Evolutionary conservation across 2,797 vertebrate genomes (phyloP).

Genomic region (Tarsius wallacei): DNA sequence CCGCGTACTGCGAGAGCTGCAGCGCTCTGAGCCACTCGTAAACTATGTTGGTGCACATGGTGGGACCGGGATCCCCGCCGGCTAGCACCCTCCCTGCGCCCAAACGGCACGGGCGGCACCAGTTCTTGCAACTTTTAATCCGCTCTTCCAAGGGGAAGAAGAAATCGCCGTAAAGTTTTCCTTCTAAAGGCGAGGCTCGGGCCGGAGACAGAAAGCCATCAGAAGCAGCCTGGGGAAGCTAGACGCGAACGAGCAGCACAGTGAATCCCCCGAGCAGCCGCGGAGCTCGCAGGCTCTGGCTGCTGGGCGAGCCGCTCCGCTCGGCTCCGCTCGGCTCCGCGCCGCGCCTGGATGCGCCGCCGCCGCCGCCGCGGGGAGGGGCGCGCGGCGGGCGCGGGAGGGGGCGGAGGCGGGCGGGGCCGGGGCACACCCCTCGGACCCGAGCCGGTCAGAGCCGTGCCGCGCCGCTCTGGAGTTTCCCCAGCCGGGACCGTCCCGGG

Average conservation of each 20-base stretch:
- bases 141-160: neutral
- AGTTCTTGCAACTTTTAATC: conserved; percentile 87
- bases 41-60: conserved; percentile 97
- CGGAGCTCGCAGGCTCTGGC: conserved; percentile 62
- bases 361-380: conserved; percentile 62
- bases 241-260: neutral
- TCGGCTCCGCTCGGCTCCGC: conserved; percentile 70
- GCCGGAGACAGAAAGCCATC: neutral
- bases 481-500: conserved; percentile 37
- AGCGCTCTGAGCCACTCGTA: conserved; percentile 98
- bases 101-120: conserved; percentile 51
- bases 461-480: conserved; percentile 39
- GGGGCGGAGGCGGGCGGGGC: conserved; percentile 72
- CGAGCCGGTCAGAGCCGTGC: conserved; percentile 58
- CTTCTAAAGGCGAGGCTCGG: neutral
- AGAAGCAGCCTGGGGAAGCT: neutral
- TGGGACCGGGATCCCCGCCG: neutral
- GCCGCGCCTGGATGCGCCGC: conserved; percentile 77
- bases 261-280: conserved; percentile 73
- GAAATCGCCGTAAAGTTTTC: conserved; percentile 69
- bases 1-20: conserved; percentile 97
- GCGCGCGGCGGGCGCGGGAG: conserved; percentile 28
- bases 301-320: conserved; percentile 31
- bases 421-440: conserved; percentile 59
- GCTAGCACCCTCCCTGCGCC: neutral